Evolutionary conservation across 92 coral and sea anemone species (phyloP).

Genomic region (Heliopora coerulea): DNA sequence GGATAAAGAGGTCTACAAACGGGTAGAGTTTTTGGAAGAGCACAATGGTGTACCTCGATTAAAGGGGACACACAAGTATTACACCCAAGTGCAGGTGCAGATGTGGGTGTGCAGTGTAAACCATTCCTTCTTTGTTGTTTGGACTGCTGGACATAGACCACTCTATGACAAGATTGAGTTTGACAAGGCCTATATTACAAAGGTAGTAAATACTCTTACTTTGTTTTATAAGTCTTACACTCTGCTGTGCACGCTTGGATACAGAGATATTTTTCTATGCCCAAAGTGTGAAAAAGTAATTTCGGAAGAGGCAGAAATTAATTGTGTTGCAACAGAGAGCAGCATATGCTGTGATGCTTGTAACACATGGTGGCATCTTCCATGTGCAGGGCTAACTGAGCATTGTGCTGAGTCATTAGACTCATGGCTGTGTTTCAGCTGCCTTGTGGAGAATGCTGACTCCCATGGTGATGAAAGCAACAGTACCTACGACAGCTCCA

Average conservation of each 20-base stretch:
- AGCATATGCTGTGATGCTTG: constrained; percentile 50
- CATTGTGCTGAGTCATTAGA: not conserved
- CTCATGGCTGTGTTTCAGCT: constrained; percentile 1
- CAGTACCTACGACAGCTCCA: not conserved
- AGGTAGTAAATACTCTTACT: constrained; percentile 34
- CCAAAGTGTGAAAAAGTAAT: constrained; percentile 48
- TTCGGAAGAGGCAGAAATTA: constrained; percentile 43
- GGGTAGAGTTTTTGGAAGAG: constrained; percentile 33
- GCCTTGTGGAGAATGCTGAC: not conserved
- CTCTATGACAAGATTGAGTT: constrained; percentile 26
- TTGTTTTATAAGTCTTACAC: constrained; percentile 50
- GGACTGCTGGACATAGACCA: constrained; percentile 14
- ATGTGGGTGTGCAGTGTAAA: constrained; percentile 32
- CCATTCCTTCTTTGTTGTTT: not conserved
- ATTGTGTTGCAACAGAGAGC: constrained; percentile 18
- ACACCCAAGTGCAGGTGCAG: constrained; percentile 60
- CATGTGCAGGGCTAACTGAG: constrained; percentile 21
- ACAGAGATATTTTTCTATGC: constrained; percentile 41
- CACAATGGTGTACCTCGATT: constrained; percentile 14
- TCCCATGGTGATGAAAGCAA: not conserved
- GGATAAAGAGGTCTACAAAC: not conserved
- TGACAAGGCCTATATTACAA: not conserved
- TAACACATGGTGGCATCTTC: constrained; percentile 52
- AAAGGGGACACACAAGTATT: constrained; percentile 58
- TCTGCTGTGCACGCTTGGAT: constrained; percentile 42